Conservation (phyloP, 2,797 vertebrate species). For the Helicolenus hilgendorfi region DNA sequence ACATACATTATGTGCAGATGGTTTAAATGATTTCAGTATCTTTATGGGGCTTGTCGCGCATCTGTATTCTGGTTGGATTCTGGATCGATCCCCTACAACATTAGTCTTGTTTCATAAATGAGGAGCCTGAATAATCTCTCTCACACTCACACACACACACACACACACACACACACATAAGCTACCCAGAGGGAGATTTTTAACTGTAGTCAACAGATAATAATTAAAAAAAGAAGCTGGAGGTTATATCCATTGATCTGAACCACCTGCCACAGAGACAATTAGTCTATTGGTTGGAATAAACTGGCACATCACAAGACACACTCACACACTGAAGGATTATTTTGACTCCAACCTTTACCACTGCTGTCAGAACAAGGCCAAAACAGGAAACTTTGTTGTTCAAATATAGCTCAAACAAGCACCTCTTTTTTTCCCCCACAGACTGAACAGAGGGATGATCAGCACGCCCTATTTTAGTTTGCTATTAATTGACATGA, state of each 20-base stretch:
- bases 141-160: not conserved
- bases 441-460: constrained; percentile 22
- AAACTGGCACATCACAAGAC: constrained; percentile 39
- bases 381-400: constrained; percentile 59
- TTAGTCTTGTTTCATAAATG: constrained; percentile 29
- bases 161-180: not conserved
- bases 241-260: constrained; percentile 54
- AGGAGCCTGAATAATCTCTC: constrained; percentile 10
- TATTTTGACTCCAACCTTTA: constrained; percentile 54
- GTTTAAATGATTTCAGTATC: not conserved
- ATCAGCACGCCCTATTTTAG: constrained; percentile 41
- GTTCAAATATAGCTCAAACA: constrained; percentile 69
- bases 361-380: constrained; percentile 56
- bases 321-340: not conserved
- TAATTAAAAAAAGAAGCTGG: constrained; percentile 16
- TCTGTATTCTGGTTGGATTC: constrained; percentile 16
- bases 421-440: not conserved
- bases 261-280: constrained; percentile 56
- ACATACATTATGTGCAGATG: not conserved
- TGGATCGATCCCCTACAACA: not conserved
- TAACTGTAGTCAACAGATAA: constrained; percentile 39
- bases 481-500: constrained; percentile 42
- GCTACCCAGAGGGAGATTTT: not conserved
- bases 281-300: constrained; percentile 58
- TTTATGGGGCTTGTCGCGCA: not conserved